Percentiles rank a stretch among this genome's conserved stretches.
Evolutionary conservation across 2,888 invertebrate species (phyloP).

Genomic region (Prenolepis imparis): DNA sequence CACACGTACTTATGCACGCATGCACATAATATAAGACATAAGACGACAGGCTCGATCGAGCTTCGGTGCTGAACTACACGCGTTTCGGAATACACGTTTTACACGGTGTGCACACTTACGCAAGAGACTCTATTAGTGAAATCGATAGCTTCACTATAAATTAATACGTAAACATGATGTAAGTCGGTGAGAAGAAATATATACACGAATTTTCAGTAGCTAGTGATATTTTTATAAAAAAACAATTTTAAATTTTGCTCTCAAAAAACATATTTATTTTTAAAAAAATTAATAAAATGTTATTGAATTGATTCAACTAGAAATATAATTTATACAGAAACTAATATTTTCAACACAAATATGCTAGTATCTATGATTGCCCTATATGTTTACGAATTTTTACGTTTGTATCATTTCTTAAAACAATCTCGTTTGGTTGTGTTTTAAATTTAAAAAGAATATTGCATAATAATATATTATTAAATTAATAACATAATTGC

Average conservation of each 20-base stretch:
- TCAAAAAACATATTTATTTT: too few relatives aligned
- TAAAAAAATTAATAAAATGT: background rate
- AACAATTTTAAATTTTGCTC: background rate
- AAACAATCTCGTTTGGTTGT: background rate
- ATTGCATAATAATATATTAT: background rate
- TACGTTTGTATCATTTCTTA: background rate
- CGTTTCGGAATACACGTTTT: constrained; percentile 6
- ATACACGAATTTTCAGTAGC: background rate
- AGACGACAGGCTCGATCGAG: constrained; percentile 3
- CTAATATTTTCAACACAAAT: background rate
- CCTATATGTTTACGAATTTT: background rate
- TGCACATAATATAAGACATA: background rate
- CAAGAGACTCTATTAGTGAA: background rate
- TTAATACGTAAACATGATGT: constrained; percentile 22
- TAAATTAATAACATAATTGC: background rate
- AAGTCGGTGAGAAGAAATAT: background rate
- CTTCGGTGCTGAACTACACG: background rate
- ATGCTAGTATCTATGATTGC: background rate
- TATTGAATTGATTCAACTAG: background rate
- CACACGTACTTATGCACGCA: too few relatives aligned
- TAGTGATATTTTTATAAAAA: background rate
- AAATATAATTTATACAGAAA: background rate
- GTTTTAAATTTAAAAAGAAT: background rate
- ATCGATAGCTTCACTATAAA: background rate
- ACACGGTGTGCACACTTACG: background rate